A percentile compares a stretch with the other conserved stretches of the same genome.
Conservation (phyloP, 2,888 invertebrate species). For the Ernsta delagoae region DNA sequence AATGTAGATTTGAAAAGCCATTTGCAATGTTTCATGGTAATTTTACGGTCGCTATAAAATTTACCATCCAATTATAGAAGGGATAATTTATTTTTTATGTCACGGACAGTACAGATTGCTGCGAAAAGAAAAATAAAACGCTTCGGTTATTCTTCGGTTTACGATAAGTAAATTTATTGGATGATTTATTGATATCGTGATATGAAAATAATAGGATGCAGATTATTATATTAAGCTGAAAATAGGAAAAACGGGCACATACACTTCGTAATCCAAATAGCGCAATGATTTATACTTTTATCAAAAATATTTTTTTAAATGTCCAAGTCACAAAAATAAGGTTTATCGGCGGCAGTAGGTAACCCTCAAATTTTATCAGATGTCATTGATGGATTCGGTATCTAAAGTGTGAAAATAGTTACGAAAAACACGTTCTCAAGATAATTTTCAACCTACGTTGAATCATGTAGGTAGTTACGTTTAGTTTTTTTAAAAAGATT, state of each 20-base stretch:
- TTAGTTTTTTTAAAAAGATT: too few species aligned
- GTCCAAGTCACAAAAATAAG: too few species aligned
- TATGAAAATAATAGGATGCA: slow-evolving; percentile 8
- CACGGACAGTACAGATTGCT: slow-evolving; percentile 53
- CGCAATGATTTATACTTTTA: slow-evolving; percentile 18
- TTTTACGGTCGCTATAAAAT: slow-evolving; percentile 68
- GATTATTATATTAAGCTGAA: not conserved
- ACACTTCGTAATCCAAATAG: slow-evolving; percentile 16
- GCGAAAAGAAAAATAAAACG: slow-evolving; percentile 53
- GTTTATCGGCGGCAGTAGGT: too few species aligned
- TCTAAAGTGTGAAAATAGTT: too few species aligned
- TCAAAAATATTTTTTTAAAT: slow-evolving; percentile 1
- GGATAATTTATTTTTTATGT: slow-evolving; percentile 67
- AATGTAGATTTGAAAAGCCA: slow-evolving; percentile 62
- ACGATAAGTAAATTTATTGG: slow-evolving; percentile 45
- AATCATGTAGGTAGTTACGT: too few species aligned
- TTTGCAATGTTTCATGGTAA: slow-evolving; percentile 66
- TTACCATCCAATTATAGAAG: slow-evolving; percentile 67
- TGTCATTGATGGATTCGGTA: too few species aligned
- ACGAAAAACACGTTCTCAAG: too few species aligned
- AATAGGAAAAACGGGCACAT: slow-evolving; percentile 22
- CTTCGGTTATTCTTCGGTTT: slow-evolving; percentile 50
- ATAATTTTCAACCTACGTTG: too few species aligned
- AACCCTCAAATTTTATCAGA: too few species aligned
- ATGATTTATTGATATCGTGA: slow-evolving; percentile 39